phyloP scores from a whole-genome alignment of 2,888 invertebrate genomes.

The Drosophila dives region DNA sequence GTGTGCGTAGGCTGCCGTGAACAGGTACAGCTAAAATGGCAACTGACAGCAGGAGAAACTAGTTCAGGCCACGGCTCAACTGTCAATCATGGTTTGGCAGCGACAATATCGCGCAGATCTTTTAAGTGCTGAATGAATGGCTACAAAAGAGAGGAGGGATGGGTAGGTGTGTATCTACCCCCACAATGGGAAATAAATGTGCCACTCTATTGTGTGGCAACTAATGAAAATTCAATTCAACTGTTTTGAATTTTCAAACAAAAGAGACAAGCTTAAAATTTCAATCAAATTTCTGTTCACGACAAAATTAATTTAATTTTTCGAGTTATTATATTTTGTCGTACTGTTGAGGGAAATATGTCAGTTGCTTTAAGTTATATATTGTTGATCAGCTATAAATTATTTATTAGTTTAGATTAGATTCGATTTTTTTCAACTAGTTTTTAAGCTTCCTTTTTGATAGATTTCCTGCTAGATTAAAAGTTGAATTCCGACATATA shows the following conservation, averaged over 20 bases:
- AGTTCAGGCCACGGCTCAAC: slow-evolving; percentile 26
- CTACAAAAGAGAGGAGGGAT: background rate
- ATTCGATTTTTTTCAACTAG: too few species aligned
- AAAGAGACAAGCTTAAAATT: background rate
- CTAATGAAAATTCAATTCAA: slow-evolving; percentile 68
- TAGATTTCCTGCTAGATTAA: too few species aligned
- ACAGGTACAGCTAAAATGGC: slow-evolving; percentile 41
- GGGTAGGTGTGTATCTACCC: background rate
- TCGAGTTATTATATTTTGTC: background rate
- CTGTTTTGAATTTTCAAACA: slow-evolving; percentile 29
- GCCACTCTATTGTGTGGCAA: slow-evolving; percentile 14
- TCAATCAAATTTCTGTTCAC: background rate
- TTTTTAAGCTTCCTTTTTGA: too few species aligned
- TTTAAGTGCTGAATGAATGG: slow-evolving; percentile 65
- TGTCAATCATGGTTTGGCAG: slow-evolving; percentile 66
- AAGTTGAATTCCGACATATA: background rate
- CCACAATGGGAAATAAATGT: slow-evolving; percentile 8
- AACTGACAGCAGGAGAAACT: slow-evolving; percentile 34
- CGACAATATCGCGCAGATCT: slow-evolving; percentile 41
- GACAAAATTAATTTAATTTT: too few species aligned
- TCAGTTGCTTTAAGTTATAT: too few species aligned
- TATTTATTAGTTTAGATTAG: too few species aligned
- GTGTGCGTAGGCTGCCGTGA: slow-evolving; percentile 30
- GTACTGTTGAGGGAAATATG: background rate
- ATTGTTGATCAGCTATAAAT: too few species aligned